Conservation (phyloP, 2,888 invertebrate species). For the Pherbina coryleti region DNA sequence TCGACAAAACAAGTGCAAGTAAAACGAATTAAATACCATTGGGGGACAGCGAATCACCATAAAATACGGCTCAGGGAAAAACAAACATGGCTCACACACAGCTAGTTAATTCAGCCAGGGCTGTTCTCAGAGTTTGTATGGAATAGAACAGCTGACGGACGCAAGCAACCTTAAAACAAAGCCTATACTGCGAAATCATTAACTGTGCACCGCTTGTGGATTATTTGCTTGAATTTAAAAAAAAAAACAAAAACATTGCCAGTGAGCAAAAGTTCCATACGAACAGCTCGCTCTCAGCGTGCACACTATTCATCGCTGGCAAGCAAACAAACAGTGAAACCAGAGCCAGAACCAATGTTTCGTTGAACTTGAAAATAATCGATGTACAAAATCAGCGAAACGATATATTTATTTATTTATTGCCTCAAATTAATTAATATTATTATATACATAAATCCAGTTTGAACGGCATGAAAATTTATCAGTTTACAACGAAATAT, state of each 20-base stretch:
- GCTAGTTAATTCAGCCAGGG: too few species aligned
- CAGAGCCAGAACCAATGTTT: neutral
- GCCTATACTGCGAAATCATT: too few species aligned
- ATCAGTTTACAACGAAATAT: too few species aligned
- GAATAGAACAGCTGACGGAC: too few species aligned
- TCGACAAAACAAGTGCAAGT: neutral
- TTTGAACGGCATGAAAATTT: neutral
- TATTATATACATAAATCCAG: neutral
- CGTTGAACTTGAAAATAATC: constrained; percentile 15
- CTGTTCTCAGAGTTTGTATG: too few species aligned
- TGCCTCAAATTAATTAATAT: neutral
- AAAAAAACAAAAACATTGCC: neutral
- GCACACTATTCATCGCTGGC: too few species aligned
- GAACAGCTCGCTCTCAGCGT: too few species aligned
- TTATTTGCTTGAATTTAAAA: neutral
- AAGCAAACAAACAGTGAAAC: neutral
- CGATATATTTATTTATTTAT: neutral
- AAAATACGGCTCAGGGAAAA: neutral
- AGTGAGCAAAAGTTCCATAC: neutral
- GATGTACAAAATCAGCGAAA: neutral
- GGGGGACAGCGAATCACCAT: neutral
- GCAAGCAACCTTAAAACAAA: too few species aligned
- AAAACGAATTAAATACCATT: constrained; percentile 15
- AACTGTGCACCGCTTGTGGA: too few species aligned
- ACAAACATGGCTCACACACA: too few species aligned